Base-by-base conservation (phyloP, 2,888 invertebrate species). In the Sinohyriopsis cumingii region DNA sequence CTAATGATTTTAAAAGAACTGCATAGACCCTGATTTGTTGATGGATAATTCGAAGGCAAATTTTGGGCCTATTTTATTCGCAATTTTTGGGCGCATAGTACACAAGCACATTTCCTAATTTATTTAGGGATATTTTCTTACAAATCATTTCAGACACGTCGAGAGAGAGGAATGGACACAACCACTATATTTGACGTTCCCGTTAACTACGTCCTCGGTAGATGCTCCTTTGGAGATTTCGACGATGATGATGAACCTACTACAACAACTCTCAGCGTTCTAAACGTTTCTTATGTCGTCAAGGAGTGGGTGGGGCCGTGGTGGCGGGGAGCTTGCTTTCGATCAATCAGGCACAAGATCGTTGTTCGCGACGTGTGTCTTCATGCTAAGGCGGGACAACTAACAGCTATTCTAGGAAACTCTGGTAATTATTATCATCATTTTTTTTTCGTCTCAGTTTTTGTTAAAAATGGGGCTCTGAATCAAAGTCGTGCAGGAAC, bases 241-340 rank as follows among this genome's bases (percentile, higher is more conserved):
- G 80, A 82, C 18, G 81, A 82, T 28, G 77, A 80, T 33, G 79
- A 76, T 19, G 71, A 76, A 55, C 60, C 72, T 9, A 61, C 76
- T 6, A 64, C 65, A 19, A 75, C 79, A 15, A 78, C 79, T 4
- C 68, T 82, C 6, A 82, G 77, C 56, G 73, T 82, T 15, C 73
- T 80, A 9, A 77, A 79, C 53, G 77, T 82, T 15, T 79, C 75
- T 1, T 81, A 79, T 33, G 70, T 79, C 63, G 82, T 85, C 33
- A 82, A 79, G 45, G 83, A 83, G 69, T 71, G 76, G 53, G 68
- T 77, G 12, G 86, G 85, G 12, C 79, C 80, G 7, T 85, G 85
- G 87, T 87, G 85, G 84, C 81, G 82, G 56, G 84, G 84, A 7
- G 79, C 80, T 33, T 86, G 85, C 72, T 78, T 84, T 4, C 67